Conservation (phyloP, 2,797 vertebrate genomes). For the Hemitrygon akajei region DNA sequence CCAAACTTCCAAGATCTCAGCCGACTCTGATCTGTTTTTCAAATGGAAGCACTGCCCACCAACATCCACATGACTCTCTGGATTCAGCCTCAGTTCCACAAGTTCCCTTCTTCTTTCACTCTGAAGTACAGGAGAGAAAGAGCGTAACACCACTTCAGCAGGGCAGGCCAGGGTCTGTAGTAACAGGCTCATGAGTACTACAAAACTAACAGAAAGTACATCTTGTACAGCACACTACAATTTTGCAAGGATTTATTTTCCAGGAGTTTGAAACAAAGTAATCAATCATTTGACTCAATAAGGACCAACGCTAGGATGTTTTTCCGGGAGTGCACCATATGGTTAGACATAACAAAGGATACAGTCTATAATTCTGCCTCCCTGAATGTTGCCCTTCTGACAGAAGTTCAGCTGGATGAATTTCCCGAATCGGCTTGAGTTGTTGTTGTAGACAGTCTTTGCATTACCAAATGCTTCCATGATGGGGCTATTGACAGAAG, state of each 20-base stretch:
- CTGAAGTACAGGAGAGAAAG: too few relatives aligned
- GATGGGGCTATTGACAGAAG: slow-evolving; percentile 69
- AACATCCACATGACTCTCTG: too few relatives aligned
- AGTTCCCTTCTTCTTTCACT: too few relatives aligned
- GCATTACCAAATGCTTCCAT: slow-evolving; percentile 98
- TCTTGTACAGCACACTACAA: too few relatives aligned
- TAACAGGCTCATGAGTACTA: too few relatives aligned
- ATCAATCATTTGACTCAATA: neutral
- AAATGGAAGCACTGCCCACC: too few relatives aligned
- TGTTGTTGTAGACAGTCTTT: slow-evolving; percentile 95
- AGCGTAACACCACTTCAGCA: too few relatives aligned
- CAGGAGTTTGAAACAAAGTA: neutral
- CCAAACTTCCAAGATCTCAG: too few relatives aligned
- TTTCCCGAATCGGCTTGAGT: slow-evolving; percentile 96
- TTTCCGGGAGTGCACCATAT: neutral
- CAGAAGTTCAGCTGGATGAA: slow-evolving; percentile 90
- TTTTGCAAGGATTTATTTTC: neutral
- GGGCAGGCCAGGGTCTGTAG: too few relatives aligned
- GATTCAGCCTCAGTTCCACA: too few relatives aligned
- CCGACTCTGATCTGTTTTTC: too few relatives aligned
- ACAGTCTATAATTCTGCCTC: slow-evolving; percentile 90
- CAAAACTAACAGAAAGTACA: too few relatives aligned
- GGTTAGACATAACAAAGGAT: slow-evolving; percentile 61
- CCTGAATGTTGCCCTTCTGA: slow-evolving; percentile 92
- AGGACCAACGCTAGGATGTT: neutral